These are phyloP conservation scores for Stomorhina lunata DNA, from an alignment of 2,888 invertebrate genomes.

Conservation along the genomic window DNA sequence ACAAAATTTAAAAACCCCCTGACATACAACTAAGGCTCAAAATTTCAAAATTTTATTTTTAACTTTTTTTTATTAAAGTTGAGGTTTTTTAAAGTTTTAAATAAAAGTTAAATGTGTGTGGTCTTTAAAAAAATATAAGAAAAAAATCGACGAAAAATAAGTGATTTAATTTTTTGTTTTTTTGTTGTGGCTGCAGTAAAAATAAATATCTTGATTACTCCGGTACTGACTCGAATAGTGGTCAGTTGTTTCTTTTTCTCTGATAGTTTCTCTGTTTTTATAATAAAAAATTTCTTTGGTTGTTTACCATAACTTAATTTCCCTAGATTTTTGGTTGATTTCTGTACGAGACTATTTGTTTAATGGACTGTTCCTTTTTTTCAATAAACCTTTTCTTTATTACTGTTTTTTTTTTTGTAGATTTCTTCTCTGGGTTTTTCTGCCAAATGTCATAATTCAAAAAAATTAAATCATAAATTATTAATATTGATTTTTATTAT, in stretches of 20 bases:
- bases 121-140: constrained; percentile 25
- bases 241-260: background rate
- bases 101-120: constrained; percentile 58
- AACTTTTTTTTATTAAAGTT: constrained; percentile 37
- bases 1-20: constrained; percentile 8
- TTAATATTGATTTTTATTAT: constrained; percentile 66
- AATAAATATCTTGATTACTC: constrained; percentile 57
- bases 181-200: constrained; percentile 9
- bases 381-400: constrained; percentile 46
- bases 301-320: constrained; percentile 54
- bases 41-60: background rate
- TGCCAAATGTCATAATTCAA: constrained; percentile 76
- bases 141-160: constrained; percentile 38
- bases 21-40: background rate
- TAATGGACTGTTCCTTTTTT: background rate
- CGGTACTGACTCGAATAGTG: constrained; percentile 4
- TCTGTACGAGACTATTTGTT: background rate
- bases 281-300: constrained; percentile 23
- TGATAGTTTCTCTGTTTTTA: background rate
- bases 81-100: constrained; percentile 42
- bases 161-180: constrained; percentile 47
- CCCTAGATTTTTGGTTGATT: constrained; percentile 12
- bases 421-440: constrained; percentile 42
- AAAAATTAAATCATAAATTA: constrained; percentile 79
- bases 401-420: constrained; percentile 62